These are phyloP conservation scores for Dendrophyllia cribrosa DNA, from an alignment of 64 coral and sea anemone species.

Conservation along the genomic window DNA sequence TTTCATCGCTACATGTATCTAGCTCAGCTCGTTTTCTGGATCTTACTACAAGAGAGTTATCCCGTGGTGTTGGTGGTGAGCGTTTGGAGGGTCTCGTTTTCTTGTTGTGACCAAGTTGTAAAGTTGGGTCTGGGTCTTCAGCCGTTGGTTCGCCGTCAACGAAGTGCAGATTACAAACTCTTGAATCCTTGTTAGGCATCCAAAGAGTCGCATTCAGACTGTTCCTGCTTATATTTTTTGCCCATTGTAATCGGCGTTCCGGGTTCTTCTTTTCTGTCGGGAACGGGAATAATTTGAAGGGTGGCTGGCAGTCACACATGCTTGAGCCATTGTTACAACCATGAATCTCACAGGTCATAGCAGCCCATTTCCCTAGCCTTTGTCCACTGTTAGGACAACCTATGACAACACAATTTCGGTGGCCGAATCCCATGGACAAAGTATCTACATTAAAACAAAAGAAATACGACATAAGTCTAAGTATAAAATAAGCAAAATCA, in stretches of 20 bases:
- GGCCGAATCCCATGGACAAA: constrained; percentile 69
- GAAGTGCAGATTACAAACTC: constrained; percentile 75
- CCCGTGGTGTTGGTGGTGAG: constrained; percentile 57
- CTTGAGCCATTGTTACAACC: constrained; percentile 56
- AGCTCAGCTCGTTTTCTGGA: constrained; percentile 51
- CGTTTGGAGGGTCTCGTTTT: constrained; percentile 16
- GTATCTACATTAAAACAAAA: constrained; percentile 64
- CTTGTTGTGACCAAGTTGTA: constrained; percentile 65
- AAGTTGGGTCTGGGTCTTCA: constrained; percentile 73
- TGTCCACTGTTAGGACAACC: constrained; percentile 70
- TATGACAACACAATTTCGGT: constrained; percentile 72
- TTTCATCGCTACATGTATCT: constrained; percentile 32
- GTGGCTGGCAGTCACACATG: constrained; percentile 72
- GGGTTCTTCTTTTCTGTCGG: constrained; percentile 54
- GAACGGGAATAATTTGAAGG: constrained; percentile 77
- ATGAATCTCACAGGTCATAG: constrained; percentile 51
- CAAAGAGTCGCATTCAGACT: constrained; percentile 53
- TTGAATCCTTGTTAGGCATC: constrained; percentile 71
- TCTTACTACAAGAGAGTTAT: constrained; percentile 47
- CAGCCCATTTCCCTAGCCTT: constrained; percentile 74
- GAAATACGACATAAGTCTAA: constrained; percentile 57
- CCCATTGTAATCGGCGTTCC: constrained; percentile 68
- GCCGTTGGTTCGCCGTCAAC: constrained; percentile 57
- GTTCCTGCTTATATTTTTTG: constrained; percentile 59
- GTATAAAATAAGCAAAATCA: constrained; percentile 52